Evolutionary conservation across 1,140 invertebrate species (phyloP), one percentile per base, ranked within the genome.

Genomic region (Sinonovacula constricta): DNA sequence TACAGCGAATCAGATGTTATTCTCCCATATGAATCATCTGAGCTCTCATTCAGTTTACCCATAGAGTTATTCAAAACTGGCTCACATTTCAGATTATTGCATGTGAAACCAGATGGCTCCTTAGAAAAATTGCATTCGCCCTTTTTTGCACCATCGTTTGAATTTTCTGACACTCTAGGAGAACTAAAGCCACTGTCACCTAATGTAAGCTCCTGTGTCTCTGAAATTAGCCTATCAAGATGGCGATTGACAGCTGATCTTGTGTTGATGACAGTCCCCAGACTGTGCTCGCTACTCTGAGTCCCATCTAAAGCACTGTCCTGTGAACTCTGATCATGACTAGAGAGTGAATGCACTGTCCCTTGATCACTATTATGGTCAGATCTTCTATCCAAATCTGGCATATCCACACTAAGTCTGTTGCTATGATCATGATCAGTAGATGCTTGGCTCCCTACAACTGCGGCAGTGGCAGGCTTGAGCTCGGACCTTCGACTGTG

Each of bases 121-220:
- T 66, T 67, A 31, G 49, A n/a, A 33, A 67, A 22, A 62, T 51
- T 49, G 31, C 49, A 45, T 5, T 56, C 69, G 15, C 28, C 39
- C 12, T 24, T 59, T 59, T 71, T 66, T 12, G 22, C 33, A 22
- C 51, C 51, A 2, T 80, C 78, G 26, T 26, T 63, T 4, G 65
- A 63, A 33, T 59, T 75, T 59, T 85, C 83, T 28, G 62, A 65
- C 30, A 83, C 79, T n/a, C 85, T 31, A 0, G 85, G 85, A 28
- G 85, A 86, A 71, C 82, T 85, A 69, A 86, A 86, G 1, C 85
- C 85, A 79, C 83, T 86, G 72, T 86, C 85, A 18, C 75, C 81
- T 5, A 85, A 51, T 18, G 79, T 71, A n/a, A 84, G 24, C 18
- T 85, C 83, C 36, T 80, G 36, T 0, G 70, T 49, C 24, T 82